Conservation (phyloP, 2,113 vertebrate species). For the Chaetodon auriga region DNA sequence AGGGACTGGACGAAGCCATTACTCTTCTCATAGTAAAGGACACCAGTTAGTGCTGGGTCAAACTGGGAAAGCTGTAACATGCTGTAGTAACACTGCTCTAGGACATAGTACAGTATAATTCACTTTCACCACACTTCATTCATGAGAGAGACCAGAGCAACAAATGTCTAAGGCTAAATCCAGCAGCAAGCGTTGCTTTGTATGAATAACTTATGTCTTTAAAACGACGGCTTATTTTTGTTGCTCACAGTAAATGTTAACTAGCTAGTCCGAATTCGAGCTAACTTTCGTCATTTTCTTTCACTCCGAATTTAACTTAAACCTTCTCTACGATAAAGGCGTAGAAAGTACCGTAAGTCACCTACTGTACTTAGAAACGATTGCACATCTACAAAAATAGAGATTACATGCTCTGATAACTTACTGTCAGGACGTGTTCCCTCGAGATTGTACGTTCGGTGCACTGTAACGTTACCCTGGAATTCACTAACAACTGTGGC, state of each 20-base stretch:
- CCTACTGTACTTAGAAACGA: neutral
- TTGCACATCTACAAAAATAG: neutral
- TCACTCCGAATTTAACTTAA: neutral
- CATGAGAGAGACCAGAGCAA: neutral
- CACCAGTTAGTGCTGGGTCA: neutral
- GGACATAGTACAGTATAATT: neutral
- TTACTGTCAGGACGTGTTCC: neutral
- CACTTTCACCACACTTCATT: neutral
- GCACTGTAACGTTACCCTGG: neutral
- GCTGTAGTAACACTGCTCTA: neutral
- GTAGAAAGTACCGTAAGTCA: neutral
- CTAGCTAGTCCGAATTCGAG: neutral
- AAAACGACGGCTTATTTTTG: neutral
- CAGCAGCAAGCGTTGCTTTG: neutral
- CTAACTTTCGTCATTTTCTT: too few relatives aligned
- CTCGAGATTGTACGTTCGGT: neutral
- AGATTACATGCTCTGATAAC: neutral
- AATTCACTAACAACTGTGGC: neutral
- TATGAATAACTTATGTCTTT: too few relatives aligned
- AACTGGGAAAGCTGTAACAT: neutral
- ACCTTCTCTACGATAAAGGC: neutral
- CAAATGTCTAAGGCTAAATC: neutral
- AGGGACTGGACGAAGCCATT: neutral
- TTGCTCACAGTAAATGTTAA: neutral
- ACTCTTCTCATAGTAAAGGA: too few relatives aligned